Percentiles rank a stretch among this genome's conserved stretches.
phyloP scores from a whole-genome alignment of 2,797 vertebrate species.

The Periparus ater region DNA sequence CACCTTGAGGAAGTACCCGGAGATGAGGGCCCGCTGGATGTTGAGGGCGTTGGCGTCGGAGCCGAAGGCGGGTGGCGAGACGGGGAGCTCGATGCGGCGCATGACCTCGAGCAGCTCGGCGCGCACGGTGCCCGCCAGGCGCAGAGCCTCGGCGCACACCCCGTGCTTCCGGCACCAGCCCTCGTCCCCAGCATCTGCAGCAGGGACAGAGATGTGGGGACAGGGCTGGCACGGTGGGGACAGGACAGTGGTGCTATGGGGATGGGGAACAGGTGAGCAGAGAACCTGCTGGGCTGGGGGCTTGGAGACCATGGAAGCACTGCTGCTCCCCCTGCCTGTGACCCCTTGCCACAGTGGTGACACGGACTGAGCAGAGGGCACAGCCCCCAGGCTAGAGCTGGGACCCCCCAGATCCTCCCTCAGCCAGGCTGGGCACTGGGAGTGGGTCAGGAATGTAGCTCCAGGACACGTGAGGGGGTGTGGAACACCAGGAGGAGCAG shows the following conservation, averaged over 20 bases:
- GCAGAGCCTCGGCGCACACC: conserved; percentile 80
- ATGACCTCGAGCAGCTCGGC: conserved; percentile 90
- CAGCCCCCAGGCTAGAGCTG: accelerated
- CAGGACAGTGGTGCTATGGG: neutral
- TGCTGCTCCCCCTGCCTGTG: neutral
- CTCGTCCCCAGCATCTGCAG: conserved; percentile 84
- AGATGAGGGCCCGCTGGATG: conserved; percentile 90
- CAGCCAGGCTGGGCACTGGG: too few species aligned
- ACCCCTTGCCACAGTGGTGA: accelerated
- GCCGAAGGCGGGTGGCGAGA: conserved; percentile 89
- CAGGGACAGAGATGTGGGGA: neutral
- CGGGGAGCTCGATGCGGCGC: conserved; percentile 90
- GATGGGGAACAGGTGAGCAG: neutral
- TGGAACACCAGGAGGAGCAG: neutral
- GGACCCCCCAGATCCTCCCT: accelerated
- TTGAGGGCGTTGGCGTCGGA: conserved; percentile 87
- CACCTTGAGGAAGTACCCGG: conserved; percentile 92
- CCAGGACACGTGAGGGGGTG: accelerated
- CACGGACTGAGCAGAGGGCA: accelerated
- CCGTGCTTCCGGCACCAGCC: conserved; percentile 88
- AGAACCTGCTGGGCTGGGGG: neutral
- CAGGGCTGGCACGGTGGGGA: neutral
- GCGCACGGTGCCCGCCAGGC: conserved; percentile 84
- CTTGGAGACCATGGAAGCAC: accelerated
- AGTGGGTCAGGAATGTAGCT: accelerated